These are phyloP conservation scores for Halcyon leucocephala DNA, from an alignment of 2,797 vertebrate genomes.

Conservation along the genomic window DNA sequence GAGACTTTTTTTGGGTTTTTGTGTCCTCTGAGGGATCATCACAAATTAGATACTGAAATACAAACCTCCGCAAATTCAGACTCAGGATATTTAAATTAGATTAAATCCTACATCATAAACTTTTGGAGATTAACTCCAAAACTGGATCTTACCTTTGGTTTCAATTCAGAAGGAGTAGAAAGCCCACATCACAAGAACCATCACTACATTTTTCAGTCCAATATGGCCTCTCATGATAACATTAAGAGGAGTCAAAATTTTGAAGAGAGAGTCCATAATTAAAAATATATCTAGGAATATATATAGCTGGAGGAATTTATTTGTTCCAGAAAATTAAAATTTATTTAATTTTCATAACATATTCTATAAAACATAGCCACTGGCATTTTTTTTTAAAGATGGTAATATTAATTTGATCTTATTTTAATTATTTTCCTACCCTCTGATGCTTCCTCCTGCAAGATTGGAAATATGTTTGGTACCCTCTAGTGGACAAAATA, in stretches of 20 bases:
- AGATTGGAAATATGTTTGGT: constrained; percentile 21
- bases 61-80: background rate
- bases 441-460: background rate
- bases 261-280: background rate
- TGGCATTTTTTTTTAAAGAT: background rate
- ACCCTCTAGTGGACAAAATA: constrained; percentile 66
- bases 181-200: background rate
- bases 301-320: background rate
- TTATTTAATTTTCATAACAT: background rate
- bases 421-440: background rate
- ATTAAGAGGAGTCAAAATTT: background rate
- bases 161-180: background rate
- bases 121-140: background rate
- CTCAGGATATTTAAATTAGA: background rate
- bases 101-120: background rate
- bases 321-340: background rate
- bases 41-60: background rate
- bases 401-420: background rate
- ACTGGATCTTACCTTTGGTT: background rate
- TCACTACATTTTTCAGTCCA: background rate
- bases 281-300: background rate
- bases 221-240: background rate
- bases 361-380: background rate
- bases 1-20: background rate
- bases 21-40: background rate